Conservation (phyloP, 2,888 invertebrate genomes). For the Amiota communis region DNA sequence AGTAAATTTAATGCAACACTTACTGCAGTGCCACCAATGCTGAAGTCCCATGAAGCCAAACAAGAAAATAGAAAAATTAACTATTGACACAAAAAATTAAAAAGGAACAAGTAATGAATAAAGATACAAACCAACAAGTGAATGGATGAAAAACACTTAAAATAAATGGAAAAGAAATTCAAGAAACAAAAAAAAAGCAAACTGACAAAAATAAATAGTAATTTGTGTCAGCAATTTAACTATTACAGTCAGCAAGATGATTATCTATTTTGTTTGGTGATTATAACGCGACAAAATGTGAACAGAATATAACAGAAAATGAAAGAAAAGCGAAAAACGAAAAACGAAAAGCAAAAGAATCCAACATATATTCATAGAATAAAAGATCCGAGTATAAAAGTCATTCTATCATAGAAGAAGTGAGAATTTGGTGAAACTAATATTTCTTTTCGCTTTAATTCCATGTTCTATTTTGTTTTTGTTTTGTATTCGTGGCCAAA, state of each 20-base stretch:
- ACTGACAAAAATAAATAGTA: slow-evolving; percentile 4
- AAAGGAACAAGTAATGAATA: background rate
- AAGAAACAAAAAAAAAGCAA: slow-evolving; percentile 9
- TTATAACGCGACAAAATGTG: slow-evolving; percentile 7
- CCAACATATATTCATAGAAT: background rate
- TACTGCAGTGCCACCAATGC: background rate
- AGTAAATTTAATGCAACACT: slow-evolving; percentile 22
- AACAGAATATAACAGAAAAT: background rate
- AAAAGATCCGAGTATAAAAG: too few relatives aligned
- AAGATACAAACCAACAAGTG: background rate
- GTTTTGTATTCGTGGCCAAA: background rate
- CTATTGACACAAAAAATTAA: too few relatives aligned
- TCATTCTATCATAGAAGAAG: background rate
- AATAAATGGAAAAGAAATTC: background rate
- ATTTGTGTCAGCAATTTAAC: slow-evolving; percentile 30
- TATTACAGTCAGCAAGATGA: slow-evolving; percentile 18
- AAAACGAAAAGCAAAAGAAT: background rate
- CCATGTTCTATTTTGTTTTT: slow-evolving; percentile 10
- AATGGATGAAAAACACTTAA: background rate
- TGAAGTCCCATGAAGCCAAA: background rate
- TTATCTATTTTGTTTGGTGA: slow-evolving; percentile 20
- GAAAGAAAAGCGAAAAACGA: background rate
- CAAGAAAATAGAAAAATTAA: too few relatives aligned
- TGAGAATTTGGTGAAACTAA: background rate
- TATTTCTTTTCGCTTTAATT: background rate